Conservation (phyloP, 2,888 invertebrate species). For the Schizotus pectinicornis region DNA sequence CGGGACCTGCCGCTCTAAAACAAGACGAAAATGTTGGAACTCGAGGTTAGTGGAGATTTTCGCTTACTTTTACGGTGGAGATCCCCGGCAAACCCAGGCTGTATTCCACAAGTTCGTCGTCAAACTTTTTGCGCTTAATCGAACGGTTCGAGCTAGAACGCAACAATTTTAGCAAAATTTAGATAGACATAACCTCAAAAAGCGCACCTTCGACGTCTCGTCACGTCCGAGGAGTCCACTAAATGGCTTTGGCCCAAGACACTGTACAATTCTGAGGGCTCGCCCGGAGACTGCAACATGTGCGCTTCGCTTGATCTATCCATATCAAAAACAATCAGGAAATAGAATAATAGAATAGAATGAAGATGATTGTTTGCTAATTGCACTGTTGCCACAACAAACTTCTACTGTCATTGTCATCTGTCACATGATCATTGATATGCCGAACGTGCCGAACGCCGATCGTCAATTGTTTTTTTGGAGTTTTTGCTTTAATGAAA, state of each 20-base stretch:
- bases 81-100: constrained; percentile 73
- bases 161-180: constrained; percentile 5
- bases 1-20: constrained; percentile 53
- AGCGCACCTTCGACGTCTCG: constrained; percentile 53
- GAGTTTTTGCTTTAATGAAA: no score
- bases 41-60: background rate
- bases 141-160: constrained; percentile 83
- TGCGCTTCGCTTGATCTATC: background rate
- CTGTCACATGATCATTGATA: no score
- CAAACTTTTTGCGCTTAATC: constrained; percentile 94
- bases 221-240: constrained; percentile 51
- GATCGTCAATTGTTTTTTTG: no score
- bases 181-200: constrained; percentile 28
- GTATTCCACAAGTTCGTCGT: constrained; percentile 95
- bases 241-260: constrained; percentile 38
- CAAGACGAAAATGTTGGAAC: background rate
- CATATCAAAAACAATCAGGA: no score
- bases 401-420: no score
- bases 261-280: constrained; percentile 38
- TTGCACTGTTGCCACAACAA: no score
- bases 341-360: no score
- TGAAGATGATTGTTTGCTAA: no score
- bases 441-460: no score
- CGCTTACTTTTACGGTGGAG: constrained; percentile 54
- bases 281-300: constrained; percentile 40